Percentiles rank a stretch among this genome's conserved stretches.
These are phyloP conservation scores for Drosophila murphyi DNA, from an alignment of 1,140 invertebrate species.

Conservation along the genomic window DNA sequence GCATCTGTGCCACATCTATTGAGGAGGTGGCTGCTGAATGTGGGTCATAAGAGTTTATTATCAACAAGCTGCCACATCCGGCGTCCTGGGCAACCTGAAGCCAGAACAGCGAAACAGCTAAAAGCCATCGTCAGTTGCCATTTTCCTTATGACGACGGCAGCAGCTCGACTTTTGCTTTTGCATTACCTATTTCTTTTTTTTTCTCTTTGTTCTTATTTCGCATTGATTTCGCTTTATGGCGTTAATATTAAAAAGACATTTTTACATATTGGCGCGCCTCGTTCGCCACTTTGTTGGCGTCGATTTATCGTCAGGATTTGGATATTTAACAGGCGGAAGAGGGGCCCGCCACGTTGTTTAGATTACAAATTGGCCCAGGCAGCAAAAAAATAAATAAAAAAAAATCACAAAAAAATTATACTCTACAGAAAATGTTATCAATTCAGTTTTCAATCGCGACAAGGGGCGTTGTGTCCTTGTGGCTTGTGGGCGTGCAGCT, in stretches of 20 bases:
- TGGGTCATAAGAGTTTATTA: constrained; percentile 81
- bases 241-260: constrained; percentile 77
- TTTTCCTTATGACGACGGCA: constrained; percentile 25
- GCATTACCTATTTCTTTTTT: not conserved
- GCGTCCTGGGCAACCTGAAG: constrained; percentile 60
- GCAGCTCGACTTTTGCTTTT: not conserved
- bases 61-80: constrained; percentile 78
- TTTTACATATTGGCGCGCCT: constrained; percentile 54
- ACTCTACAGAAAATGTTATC: constrained; percentile 73
- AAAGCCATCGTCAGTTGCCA: constrained; percentile 54
- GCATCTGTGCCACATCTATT: constrained; percentile 46
- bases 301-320: constrained; percentile 62
- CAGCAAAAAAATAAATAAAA: constrained; percentile 38
- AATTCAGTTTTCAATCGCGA: constrained; percentile 73
- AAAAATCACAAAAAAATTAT: constrained; percentile 14
- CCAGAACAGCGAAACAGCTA: constrained; percentile 37
- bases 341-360: constrained; percentile 64
- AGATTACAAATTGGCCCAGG: constrained; percentile 77
- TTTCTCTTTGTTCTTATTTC: constrained; percentile 51
- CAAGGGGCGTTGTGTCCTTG: constrained; percentile 50
- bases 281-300: constrained; percentile 45
- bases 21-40: constrained; percentile 31
- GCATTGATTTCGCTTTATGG: constrained; percentile 73
- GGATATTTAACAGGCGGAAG: constrained; percentile 48
- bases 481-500: constrained; percentile 57